phyloP scores from a whole-genome alignment of 2,113 vertebrate species.

The Hippocampus mohnikei region DNA sequence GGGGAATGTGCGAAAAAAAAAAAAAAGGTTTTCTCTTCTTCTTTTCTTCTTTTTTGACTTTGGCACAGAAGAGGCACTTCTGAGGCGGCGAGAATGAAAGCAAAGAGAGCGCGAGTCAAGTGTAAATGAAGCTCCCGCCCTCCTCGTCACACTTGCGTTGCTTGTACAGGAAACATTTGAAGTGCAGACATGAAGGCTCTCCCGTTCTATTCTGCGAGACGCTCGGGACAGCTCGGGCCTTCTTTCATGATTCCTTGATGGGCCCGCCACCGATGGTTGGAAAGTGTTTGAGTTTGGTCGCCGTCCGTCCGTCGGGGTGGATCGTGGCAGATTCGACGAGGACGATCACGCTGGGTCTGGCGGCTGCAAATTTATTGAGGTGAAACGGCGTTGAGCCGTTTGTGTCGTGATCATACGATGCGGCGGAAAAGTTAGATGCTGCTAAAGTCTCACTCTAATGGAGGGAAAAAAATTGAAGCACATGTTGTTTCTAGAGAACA shows the following conservation, averaged over 20 bases:
- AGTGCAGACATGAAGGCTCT: constrained; percentile 72
- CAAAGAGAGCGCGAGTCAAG: constrained; percentile 72
- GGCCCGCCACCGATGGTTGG: constrained; percentile 65
- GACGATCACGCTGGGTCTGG: constrained; percentile 52
- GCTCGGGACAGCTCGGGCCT: constrained; percentile 46
- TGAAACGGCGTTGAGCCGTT: constrained; percentile 36
- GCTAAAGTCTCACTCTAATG: not conserved
- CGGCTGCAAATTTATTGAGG: constrained; percentile 63
- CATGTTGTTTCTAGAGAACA: no score
- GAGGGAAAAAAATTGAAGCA: not conserved
- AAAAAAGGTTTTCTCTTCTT: constrained; percentile 60
- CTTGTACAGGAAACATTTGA: constrained; percentile 76
- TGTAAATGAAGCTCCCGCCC: constrained; percentile 73
- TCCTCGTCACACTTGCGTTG: constrained; percentile 59
- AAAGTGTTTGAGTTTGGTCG: constrained; percentile 68
- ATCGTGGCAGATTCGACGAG: constrained; percentile 57
- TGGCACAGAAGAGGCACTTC: constrained; percentile 70
- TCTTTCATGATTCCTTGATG: constrained; percentile 72
- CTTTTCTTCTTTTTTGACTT: constrained; percentile 66
- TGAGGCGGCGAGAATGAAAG: constrained; percentile 67
- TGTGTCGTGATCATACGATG: constrained; percentile 40
- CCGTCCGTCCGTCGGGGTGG: constrained; percentile 58
- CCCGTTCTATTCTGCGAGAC: constrained; percentile 63
- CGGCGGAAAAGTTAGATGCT: constrained; percentile 27
- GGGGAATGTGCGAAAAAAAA: constrained; percentile 60